Evolutionary conservation across 2,797 vertebrate species (phyloP).

Genomic region (Pygocentrus nattereri): DNA sequence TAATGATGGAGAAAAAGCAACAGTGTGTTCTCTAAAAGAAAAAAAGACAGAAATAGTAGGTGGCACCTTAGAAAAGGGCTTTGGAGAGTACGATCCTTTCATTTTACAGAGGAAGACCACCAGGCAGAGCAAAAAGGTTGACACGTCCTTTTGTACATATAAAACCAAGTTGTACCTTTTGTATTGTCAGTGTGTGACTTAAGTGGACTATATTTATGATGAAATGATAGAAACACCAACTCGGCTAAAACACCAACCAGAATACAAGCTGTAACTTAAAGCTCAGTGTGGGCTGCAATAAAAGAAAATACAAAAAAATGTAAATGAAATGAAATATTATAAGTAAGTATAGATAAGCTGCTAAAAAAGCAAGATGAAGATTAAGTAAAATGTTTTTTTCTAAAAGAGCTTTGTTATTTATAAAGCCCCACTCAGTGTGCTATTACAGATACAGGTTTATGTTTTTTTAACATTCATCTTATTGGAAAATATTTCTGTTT

Average conservation of each 20-base stretch:
- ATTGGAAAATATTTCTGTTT: conserved; percentile 15
- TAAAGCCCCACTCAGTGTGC: neutral
- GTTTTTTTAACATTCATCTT: conserved; percentile 20
- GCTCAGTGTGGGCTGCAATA: conserved; percentile 29
- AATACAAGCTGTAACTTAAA: conserved; percentile 8
- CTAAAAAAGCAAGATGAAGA: conserved; percentile 1
- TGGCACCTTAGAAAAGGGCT: neutral
- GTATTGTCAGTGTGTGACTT: conserved; percentile 39
- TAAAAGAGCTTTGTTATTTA: conserved; percentile 5
- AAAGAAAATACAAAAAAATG: neutral
- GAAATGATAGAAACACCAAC: conserved; percentile 2
- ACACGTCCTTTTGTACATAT: conserved; percentile 45
- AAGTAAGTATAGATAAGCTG: neutral
- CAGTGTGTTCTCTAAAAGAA: neutral
- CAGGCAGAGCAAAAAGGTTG: neutral
- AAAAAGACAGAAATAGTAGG: neutral
- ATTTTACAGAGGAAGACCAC: conserved; percentile 25
- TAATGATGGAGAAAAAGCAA: neutral
- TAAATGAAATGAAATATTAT: conserved; percentile 17
- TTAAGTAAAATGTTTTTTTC: conserved; percentile 39
- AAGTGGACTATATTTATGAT: conserved; percentile 22
- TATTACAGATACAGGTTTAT: conserved; percentile 41
- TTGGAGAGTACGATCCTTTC: conserved; percentile 11
- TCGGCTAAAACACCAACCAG: neutral
- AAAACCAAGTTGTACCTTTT: conserved; percentile 42